Conservation (phyloP, 2,113 vertebrate genomes). For the Onychorhynchus coronatus region DNA sequence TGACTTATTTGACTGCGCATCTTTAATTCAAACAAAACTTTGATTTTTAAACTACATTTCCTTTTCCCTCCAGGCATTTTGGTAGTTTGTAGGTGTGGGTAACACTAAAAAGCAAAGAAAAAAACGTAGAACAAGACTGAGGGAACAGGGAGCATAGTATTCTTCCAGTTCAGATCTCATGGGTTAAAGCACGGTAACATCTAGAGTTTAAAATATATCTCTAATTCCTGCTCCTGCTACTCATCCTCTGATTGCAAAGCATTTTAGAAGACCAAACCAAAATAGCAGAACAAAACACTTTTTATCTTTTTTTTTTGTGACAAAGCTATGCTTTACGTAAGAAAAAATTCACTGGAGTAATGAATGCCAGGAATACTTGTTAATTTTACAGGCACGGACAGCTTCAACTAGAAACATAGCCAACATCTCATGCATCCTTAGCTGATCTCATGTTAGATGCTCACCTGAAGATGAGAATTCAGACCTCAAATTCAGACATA, state of each 20-base stretch:
- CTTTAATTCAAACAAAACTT: not conserved
- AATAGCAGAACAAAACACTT: not conserved
- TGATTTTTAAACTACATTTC: not conserved
- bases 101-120: not conserved
- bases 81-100: not conserved
- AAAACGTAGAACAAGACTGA: not conserved
- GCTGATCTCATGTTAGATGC: not conserved
- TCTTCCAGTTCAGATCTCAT: not conserved
- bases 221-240: not conserved
- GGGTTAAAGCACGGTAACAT: not conserved
- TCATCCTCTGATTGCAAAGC: not conserved
- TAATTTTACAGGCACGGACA: not conserved
- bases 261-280: not conserved
- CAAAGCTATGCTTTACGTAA: fast-evolving
- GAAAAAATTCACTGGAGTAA: not conserved
- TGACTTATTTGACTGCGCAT: not conserved
- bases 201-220: not conserved
- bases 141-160: not conserved
- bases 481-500: not conserved
- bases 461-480: not conserved
- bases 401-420: not conserved
- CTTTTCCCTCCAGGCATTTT: not conserved
- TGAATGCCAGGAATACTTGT: not conserved
- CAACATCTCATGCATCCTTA: not conserved
- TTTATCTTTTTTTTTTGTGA: not conserved